These are phyloP conservation scores for Rhimphoctona megacephalus DNA, from an alignment of 2,888 invertebrate genomes.

Conservation along the genomic window DNA sequence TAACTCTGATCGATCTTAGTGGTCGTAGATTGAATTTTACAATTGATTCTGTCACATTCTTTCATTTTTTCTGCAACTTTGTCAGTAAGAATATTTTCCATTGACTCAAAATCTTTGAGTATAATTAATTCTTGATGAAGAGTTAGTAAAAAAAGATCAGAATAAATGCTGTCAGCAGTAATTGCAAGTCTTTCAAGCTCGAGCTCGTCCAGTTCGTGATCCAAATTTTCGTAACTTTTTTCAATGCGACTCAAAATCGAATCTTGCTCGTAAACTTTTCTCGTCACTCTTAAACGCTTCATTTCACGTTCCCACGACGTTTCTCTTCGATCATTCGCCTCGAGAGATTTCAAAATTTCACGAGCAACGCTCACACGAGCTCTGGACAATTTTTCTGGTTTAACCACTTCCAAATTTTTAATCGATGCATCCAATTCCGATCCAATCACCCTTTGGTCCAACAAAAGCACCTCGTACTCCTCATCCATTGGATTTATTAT, in stretches of 20 bases:
- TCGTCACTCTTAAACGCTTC: slow-evolving; percentile 86
- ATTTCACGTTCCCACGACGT: slow-evolving; percentile 87
- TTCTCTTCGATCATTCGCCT: slow-evolving; percentile 83
- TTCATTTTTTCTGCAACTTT: slow-evolving; percentile 87
- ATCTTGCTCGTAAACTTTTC: slow-evolving; percentile 89
- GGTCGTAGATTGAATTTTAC: slow-evolving; percentile 73
- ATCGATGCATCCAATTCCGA: slow-evolving; percentile 68
- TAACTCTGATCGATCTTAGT: slow-evolving; percentile 85
- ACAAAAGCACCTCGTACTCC: slow-evolving; percentile 79
- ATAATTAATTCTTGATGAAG: slow-evolving; percentile 91
- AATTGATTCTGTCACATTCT: slow-evolving; percentile 82
- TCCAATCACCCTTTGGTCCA: slow-evolving; percentile 72
- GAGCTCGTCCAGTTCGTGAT: slow-evolving; percentile 87
- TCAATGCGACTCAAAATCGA: slow-evolving; percentile 87
- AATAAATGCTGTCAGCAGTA: slow-evolving; percentile 87
- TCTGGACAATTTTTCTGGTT: slow-evolving; percentile 57
- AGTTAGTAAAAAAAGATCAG: slow-evolving; percentile 88
- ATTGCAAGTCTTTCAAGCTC: slow-evolving; percentile 87
- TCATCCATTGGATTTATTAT: slow-evolving; percentile 72
- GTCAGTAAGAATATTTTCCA: slow-evolving; percentile 88
- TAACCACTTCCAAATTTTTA: slow-evolving; percentile 69
- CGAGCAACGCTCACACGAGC: slow-evolving; percentile 64
- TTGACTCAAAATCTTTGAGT: slow-evolving; percentile 90
- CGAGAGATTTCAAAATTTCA: slow-evolving; percentile 75
- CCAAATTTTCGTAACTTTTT: slow-evolving; percentile 88